Conservation (phyloP, 2,797 vertebrate genomes). For the Cyprinella venusta region DNA sequence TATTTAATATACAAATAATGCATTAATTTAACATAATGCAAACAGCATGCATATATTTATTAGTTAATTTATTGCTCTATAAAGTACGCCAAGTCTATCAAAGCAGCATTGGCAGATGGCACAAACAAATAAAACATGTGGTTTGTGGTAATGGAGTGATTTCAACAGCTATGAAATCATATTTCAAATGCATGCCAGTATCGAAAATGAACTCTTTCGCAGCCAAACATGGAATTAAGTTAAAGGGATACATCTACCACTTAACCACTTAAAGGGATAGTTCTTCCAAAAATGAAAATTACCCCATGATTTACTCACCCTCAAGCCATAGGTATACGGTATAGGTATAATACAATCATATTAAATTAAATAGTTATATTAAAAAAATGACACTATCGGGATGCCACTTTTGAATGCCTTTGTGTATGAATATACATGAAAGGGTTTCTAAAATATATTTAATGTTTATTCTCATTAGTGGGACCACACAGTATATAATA, state of each 20-base stretch:
- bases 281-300: too few species aligned
- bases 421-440: not conserved
- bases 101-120: not conserved
- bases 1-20: not conserved
- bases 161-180: not conserved
- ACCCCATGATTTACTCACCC: too few species aligned
- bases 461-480: not conserved
- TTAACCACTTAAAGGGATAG: too few species aligned
- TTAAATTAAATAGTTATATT: too few species aligned
- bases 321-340: too few species aligned
- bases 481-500: not conserved
- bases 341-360: too few species aligned
- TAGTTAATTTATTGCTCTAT: constrained; percentile 2
- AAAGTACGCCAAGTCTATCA: not conserved
- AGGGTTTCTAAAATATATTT: not conserved
- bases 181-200: not conserved
- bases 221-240: too few species aligned
- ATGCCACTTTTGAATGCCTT: not conserved
- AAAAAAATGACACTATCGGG: too few species aligned
- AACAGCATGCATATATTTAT: not conserved
- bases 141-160: not conserved
- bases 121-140: not conserved
- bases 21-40: not conserved
- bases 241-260: too few species aligned
- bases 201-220: not conserved